Conservation (phyloP, 2,797 vertebrate genomes). For the Sylvilagus floridanus region DNA sequence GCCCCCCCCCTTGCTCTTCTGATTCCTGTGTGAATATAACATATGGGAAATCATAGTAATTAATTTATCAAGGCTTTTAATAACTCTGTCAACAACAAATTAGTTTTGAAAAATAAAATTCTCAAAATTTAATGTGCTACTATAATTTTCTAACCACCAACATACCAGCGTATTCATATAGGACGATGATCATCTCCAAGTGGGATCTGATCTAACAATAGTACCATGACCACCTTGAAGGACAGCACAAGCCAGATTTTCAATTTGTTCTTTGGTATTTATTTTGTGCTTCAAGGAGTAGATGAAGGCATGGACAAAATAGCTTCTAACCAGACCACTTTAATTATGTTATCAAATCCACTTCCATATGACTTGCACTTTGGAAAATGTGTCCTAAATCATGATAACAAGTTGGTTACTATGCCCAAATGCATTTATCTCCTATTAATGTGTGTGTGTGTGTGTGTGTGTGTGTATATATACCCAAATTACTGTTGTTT, state of each 20-base stretch:
- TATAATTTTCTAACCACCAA: neutral
- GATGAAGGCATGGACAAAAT: neutral
- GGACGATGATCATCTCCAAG: neutral
- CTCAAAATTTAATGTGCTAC: neutral
- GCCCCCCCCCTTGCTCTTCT: slow-evolving; percentile 20
- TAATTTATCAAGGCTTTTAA: slow-evolving; percentile 47
- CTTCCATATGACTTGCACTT: neutral
- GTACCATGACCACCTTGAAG: neutral
- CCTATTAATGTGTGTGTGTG: neutral
- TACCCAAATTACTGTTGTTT: neutral
- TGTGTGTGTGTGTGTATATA: no score
- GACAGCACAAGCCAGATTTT: neutral
- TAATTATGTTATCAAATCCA: neutral
- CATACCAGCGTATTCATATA: neutral
- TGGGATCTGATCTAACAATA: neutral
- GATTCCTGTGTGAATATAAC: slow-evolving; percentile 10
- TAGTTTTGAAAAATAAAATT: slow-evolving; percentile 50
- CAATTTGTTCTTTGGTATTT: neutral
- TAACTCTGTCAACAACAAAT: slow-evolving; percentile 59
- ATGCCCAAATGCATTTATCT: neutral
- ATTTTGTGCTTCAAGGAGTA: neutral
- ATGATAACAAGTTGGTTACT: neutral
- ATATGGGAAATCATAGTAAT: slow-evolving; percentile 61
- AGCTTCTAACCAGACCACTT: neutral
- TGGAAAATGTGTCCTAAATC: neutral